These are phyloP conservation scores for Cepaea hortensis DNA, from an alignment of 2,888 invertebrate genomes.

Conservation along the genomic window DNA sequence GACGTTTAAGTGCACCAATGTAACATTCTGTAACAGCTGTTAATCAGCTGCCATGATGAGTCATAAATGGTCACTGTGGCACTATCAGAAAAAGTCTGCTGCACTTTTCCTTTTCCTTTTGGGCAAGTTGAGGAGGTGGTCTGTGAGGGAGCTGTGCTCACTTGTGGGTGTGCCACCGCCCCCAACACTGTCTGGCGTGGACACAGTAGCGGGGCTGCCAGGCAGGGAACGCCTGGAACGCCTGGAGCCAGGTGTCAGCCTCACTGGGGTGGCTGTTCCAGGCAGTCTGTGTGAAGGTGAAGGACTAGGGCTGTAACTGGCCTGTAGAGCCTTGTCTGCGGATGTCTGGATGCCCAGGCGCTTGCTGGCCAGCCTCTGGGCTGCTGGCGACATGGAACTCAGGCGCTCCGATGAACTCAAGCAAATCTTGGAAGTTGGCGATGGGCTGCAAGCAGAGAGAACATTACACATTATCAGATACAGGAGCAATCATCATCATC, in stretches of 20 bases:
- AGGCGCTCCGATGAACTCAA: conserved; percentile 84
- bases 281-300: conserved; percentile 64
- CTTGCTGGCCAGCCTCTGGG: conserved; percentile 87
- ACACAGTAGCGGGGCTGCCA: conserved; percentile 35
- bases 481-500: neutral
- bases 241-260: conserved; percentile 56
- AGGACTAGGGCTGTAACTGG: conserved; percentile 80
- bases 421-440: conserved; percentile 63
- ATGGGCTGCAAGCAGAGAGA: conserved; percentile 64
- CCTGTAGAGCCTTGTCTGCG: conserved; percentile 79
- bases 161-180: conserved; percentile 58
- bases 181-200: conserved; percentile 51
- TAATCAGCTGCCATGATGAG: no score
- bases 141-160: conserved; percentile 82
- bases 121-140: conserved; percentile 85
- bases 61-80: no score
- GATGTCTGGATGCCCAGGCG: conserved; percentile 80
- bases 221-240: conserved; percentile 50
- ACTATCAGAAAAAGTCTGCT: conserved; percentile 49
- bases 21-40: no score
- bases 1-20: no score
- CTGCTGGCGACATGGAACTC: conserved; percentile 96
- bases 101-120: conserved; percentile 76
- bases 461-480: no score
- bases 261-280: conserved; percentile 64